Base-by-base conservation (phyloP, 1,140 invertebrate species). In the Platorchestia sp. region DNA sequence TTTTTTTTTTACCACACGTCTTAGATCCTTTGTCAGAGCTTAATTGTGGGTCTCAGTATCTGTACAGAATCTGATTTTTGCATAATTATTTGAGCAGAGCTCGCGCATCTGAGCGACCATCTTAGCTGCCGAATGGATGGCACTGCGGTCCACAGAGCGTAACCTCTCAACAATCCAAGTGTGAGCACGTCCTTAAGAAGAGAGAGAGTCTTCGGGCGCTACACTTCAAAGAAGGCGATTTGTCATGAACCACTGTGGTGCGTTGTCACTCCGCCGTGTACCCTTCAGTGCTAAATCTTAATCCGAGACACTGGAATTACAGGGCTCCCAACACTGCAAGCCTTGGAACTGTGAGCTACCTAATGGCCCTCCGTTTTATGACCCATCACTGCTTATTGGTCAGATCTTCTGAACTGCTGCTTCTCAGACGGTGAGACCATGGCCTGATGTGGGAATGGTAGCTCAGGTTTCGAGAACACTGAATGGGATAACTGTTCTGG, bases 221-320 rank as follows among this genome's bases (percentile, higher is more conserved):
- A 45, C 91, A 93, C 45, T 45, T 93, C 43, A 93, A 45, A 93
- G 91, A 44, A 93, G 43, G 91, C 91, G 43, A 93, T 93, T 93
- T 93, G 91, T 93, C 91, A 93, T 93, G 91, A 45, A 44, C 1
- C 47, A 44, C 43, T 45, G 43, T 44, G 91, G 36, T 40, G 43
- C 43, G 91, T 93, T 93, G 91, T 93, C 91, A 93, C 91, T 93
- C 91, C 91, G 91, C 45, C 91, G 91, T 93, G 91, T 93, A 45
- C 91, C 91, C 91, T 93, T 93, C 91, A 93, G 91, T 93, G 91
- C 43, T 93, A 93, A 93, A 93, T 93, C 91, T 93, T 93, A 93
- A 93, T 93, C 91, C 91, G 45, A 93, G 91, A 93, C 91, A 45
- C 91, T 45, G 91, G 91, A 93, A 93, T 93, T 93, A 93, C 45